Base-by-base conservation (phyloP, 2,113 vertebrate species). In the Alosa alosa region DNA sequence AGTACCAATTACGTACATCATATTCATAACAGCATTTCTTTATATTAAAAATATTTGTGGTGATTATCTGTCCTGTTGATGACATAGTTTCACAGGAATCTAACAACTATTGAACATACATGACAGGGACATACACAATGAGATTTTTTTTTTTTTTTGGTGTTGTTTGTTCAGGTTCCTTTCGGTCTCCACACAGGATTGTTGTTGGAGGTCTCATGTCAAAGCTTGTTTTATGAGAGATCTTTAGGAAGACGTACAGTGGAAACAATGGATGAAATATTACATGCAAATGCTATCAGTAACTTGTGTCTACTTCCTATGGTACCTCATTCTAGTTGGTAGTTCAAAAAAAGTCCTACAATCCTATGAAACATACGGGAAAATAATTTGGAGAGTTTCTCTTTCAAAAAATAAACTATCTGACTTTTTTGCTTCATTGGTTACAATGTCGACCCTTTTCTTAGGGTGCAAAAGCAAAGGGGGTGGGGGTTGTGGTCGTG, bases 351-450 rank as follows among this genome's bases (percentile, higher is more conserved):
- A 90, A 78, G 25, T 25, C 81, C 88, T 90, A 92, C 81, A 86
- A 85, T 86, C 87, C 81, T 85, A 86, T 89, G 84, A 87, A 87
- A 84, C 84, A 91, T 91, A 90, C 89, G 82, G 85, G 83, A 49
- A 86, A 84, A 9, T 87, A 86, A 85, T 91, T 86, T 92, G 92
- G 88, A 92, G 82, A 85, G 87, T 89, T 89, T 78, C 72, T 78
- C 72, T 78, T 78, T 78, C 72, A 84, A 88, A 89, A 87, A 86
- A 86, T 86, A 95, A 94, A 94, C 91, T 90, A 94, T 90, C 88
- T 60, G 36, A 78, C 31, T 85, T 50, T 72, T 93, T 91, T 88
- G 91, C 90, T 81, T 92, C 83, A 85, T 86, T 88, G 86, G 87
- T 90, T 89, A 90, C 90, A 92, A 90, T 88, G 89, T 86, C 86